Evolutionary conservation across 2,113 vertebrate genomes (phyloP), one percentile per base, ranked within the genome.

Genomic region (Uria aalge): DNA sequence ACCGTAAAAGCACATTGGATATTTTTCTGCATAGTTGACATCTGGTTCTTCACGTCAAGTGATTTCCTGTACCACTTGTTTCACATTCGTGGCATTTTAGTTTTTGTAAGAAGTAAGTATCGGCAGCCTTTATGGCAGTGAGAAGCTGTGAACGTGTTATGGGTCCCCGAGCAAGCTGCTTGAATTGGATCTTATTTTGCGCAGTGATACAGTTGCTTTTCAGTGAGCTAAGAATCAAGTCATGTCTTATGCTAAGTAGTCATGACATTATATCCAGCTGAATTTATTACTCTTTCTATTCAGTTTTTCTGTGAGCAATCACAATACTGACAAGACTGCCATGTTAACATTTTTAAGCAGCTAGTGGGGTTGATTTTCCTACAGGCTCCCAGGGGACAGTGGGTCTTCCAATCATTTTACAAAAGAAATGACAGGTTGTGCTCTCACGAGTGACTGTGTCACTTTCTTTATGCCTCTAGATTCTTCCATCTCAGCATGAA

Each of bases 201-300:
- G 12, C 69, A 64, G 63, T 71, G 56, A 81, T 84, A 63, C 30
- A 53, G 56, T 89, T 96, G 93, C 64, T 97, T 96, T 92, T 74
- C 73, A 80, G 75, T 77, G 52, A 60, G 81, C 57, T 87, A 56
- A 85, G 68, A 93, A 73, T 91, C 38, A 9, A 84, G 19, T 89
- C 68, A 21, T 83, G 36, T 92, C 90, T 96, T 94, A 62, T 63
- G 67, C 93, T 98, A 94, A 98, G 66, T 67, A 87, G 53, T 97
- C 97, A 83, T 97, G 96, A 95, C 91, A 96, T 96, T 95, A 62
- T 85, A 96, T 94, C 87, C 77, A 91, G 41, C 87, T 94, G 82
- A 93, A 96, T 97, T 94, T 97, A 96, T 93, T 96, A 79, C 38
- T 95, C 36, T 94, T 97, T 88, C 88, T 98, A 45, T 93, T 90